Percentiles rank a stretch among this genome's conserved stretches.
Conservation (phyloP, 1,140 invertebrate genomes). For the Goniozus legneri region DNA sequence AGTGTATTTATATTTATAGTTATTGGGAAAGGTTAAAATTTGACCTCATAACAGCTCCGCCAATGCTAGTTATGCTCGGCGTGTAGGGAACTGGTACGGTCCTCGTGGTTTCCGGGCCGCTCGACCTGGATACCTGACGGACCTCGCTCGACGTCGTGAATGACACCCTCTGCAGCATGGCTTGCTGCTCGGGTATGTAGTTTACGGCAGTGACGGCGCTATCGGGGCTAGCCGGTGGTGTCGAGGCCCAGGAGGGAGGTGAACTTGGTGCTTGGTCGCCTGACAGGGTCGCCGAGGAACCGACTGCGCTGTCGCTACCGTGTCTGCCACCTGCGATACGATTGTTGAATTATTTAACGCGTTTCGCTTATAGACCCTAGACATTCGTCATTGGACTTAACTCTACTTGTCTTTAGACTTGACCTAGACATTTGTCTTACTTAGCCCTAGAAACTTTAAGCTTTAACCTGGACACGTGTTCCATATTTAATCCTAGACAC, state of each 20-base stretch:
- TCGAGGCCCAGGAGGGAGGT: slow-evolving; percentile 61
- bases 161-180: slow-evolving; percentile 58
- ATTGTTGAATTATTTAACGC: no score
- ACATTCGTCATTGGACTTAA: no score
- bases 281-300: slow-evolving; percentile 59
- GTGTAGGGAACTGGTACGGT: slow-evolving; percentile 43
- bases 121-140: slow-evolving; percentile 51
- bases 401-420: no score
- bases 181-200: slow-evolving; percentile 56
- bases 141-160: slow-evolving; percentile 59
- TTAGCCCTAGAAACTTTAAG: no score
- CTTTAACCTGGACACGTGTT: no score
- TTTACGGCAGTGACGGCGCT: slow-evolving; percentile 54
- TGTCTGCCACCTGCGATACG: slow-evolving; percentile 48
- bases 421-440: no score
- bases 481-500: no score
- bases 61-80: slow-evolving; percentile 64
- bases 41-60: slow-evolving; percentile 60
- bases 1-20: no score
- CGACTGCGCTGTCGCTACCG: slow-evolving; percentile 58
- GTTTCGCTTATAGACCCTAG: no score
- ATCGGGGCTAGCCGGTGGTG: slow-evolving; percentile 59
- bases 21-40: slow-evolving; percentile 6
- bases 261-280: slow-evolving; percentile 55
- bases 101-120: slow-evolving; percentile 39